Percentiles rank a stretch among this genome's conserved stretches.
These are phyloP conservation scores for Pammene fasciana DNA, from an alignment of 2,888 invertebrate genomes.

Conservation along the genomic window DNA sequence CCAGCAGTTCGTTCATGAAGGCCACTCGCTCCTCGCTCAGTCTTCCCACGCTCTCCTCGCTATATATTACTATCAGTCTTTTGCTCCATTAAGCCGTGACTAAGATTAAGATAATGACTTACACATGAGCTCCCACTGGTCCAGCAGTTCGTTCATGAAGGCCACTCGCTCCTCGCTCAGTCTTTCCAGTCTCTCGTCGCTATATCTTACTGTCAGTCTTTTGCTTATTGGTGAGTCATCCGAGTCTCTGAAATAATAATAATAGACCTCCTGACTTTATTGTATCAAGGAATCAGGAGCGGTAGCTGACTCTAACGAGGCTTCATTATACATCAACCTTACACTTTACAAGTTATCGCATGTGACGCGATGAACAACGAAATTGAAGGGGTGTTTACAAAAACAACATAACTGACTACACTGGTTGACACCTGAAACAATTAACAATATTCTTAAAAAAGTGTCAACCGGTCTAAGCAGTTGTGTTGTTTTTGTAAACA, in stretches of 20 bases:
- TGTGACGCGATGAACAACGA: no score
- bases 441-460: no score
- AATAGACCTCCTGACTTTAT: no score
- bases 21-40: constrained; percentile 65
- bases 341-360: no score
- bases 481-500: no score
- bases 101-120: constrained; percentile 49
- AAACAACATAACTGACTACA: no score
- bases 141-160: constrained; percentile 74
- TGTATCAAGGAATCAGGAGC: no score
- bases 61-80: constrained; percentile 40
- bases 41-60: constrained; percentile 49
- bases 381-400: no score
- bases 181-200: constrained; percentile 49
- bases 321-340: constrained; percentile 2
- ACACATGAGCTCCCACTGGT: constrained; percentile 78
- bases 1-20: constrained; percentile 74
- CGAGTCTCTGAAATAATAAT: constrained; percentile 52
- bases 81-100: background rate
- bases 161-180: constrained; percentile 65
- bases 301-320: no score
- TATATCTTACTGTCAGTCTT: constrained; percentile 40
- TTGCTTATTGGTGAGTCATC: constrained; percentile 50
- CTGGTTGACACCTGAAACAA: no score
- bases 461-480: no score